Base-by-base conservation (phyloP, 2,888 invertebrate species). In the Sabatieria punctata region DNA sequence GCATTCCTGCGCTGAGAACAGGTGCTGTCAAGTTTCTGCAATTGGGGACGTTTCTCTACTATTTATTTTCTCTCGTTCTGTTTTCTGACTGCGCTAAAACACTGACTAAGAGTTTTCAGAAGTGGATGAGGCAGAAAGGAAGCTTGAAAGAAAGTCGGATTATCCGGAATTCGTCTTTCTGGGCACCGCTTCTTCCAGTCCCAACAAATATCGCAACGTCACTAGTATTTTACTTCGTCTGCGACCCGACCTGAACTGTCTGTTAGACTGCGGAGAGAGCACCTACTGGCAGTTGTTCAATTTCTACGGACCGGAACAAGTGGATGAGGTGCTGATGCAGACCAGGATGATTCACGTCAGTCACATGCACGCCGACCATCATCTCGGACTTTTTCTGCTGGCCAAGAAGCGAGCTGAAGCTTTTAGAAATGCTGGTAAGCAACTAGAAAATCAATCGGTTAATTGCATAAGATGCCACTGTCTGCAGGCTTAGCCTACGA, bases 281-380 rank as follows among this genome's bases (percentile, higher is more conserved):
- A 86, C 89, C 0, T 77, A 77, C 54, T 80, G 82, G 0, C 97
- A 97, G 69, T 69, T 97, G 46, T 74, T 79, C 43, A 75, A 85
- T 25, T 79, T 85, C 65, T 89, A 77, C 66, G 93, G 91, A 0
- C 68, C 72, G 1, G 69, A 75, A 42, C 43, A 51, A 41, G 51
- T 60, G n/a, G 52, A 57, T 13, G 52, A 59, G 22, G 52, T 66
- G 24, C 52, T 73, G 38, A 47, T 54, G 13, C 62, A 64, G n/a
- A 47, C 73, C 19, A 71, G 75, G 45, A 75, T 78, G 2, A 71
- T 95, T 30, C 95, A 84, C 66, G 71, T 97, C 33, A 93, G 93
- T 0, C 97, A 97, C 72, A 70, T 91, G 48, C 97, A 97, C 65
- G 89, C 89, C 1, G 97, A 97, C 68, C 97, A 97, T 72, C 93